Conservation (phyloP, 2,888 invertebrate genomes). For the Ectobius pallidus region DNA sequence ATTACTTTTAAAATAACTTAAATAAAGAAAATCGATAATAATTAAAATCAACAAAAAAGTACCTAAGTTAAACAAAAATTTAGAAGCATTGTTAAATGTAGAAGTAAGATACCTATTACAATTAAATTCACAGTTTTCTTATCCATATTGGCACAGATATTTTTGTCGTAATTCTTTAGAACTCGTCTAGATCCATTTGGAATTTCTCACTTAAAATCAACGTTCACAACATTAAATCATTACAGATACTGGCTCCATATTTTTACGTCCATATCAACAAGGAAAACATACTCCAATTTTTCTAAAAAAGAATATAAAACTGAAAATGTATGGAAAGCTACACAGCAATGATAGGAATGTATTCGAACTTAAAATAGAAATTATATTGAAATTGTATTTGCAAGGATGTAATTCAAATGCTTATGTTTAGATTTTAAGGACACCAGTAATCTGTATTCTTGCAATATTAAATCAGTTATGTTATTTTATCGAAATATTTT, state of each 20-base stretch:
- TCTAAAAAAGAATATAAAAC: conserved; percentile 21
- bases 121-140: conserved; percentile 8
- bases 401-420: too few relatives aligned
- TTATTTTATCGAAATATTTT: too few relatives aligned
- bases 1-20: too few relatives aligned
- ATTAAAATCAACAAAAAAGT: background rate
- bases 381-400: too few relatives aligned
- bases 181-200: conserved; percentile 3
- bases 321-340: background rate
- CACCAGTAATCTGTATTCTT: too few relatives aligned
- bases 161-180: background rate
- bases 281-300: conserved; percentile 18
- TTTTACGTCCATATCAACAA: conserved; percentile 1
- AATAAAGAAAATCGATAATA: background rate
- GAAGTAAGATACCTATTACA: conserved; percentile 18
- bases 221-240: conserved; percentile 24
- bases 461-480: too few relatives aligned
- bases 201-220: conserved; percentile 21
- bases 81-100: background rate
- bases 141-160: conserved; percentile 8
- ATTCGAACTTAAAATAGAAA: background rate
- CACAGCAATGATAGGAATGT: conserved; percentile 2
- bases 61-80: background rate
- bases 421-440: too few relatives aligned
- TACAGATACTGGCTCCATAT: conserved; percentile 25